Conservation (phyloP, 2,113 vertebrate species). For the Ondatra zibethicus region DNA sequence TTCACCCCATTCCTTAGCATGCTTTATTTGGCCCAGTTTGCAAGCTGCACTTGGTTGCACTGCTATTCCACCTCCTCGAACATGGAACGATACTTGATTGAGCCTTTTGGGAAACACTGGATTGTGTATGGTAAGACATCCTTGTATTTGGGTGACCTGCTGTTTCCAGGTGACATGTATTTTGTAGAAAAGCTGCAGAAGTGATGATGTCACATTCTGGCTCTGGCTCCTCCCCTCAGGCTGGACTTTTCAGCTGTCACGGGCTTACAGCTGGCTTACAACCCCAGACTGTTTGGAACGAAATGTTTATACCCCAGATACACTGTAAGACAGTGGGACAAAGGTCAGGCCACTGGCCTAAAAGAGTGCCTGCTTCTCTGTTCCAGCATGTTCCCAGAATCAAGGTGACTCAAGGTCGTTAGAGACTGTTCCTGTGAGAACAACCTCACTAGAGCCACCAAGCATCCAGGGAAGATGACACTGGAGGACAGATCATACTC, state of each 20-base stretch:
- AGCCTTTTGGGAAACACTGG: neutral
- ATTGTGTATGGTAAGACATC: too few species aligned
- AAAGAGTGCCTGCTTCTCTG: neutral
- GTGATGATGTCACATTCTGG: neutral
- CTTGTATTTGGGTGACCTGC: neutral
- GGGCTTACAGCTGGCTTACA: too few species aligned
- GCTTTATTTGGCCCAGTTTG: neutral
- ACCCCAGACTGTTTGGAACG: too few species aligned
- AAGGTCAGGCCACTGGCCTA: neutral
- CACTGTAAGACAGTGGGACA: rapidly evolving
- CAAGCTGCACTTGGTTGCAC: neutral
- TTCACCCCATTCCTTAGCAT: too few species aligned
- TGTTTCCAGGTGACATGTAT: neutral
- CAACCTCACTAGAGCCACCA: neutral
- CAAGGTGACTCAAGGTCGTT: neutral
- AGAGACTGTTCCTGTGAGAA: too few species aligned
- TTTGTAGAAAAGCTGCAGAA: neutral
- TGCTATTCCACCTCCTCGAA: neutral
- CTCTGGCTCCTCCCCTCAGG: neutral
- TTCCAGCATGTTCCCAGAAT: neutral
- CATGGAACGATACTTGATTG: neutral
- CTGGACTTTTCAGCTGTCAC: neutral
- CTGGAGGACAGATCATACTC: neutral
- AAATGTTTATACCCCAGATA: neutral
- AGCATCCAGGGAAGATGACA: neutral